phyloP scores from a whole-genome alignment of 2,113 vertebrate species.

The Turnix velox region DNA sequence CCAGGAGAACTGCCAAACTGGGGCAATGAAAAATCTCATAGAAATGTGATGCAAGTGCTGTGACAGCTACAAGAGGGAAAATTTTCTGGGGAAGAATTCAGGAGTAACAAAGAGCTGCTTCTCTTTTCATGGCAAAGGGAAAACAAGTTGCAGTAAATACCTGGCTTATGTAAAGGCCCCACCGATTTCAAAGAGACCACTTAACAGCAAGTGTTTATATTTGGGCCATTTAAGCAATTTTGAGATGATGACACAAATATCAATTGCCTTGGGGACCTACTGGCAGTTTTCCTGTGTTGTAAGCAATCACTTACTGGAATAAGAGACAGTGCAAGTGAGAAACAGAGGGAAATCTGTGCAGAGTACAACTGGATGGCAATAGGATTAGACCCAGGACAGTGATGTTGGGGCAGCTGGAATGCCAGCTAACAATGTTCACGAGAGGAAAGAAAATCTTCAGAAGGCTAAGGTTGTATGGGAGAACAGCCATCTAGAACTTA shows the following conservation, averaged over 20 bases:
- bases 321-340: background rate
- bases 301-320: background rate
- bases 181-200: background rate
- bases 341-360: background rate
- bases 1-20: background rate
- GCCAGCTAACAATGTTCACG: background rate
- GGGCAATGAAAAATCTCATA: background rate
- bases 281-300: background rate
- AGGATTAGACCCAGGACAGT: background rate
- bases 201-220: background rate
- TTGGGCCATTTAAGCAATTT: background rate
- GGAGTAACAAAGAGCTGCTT: background rate
- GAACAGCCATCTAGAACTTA: background rate
- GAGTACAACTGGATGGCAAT: background rate
- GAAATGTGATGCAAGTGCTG: background rate
- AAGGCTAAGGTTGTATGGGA: background rate
- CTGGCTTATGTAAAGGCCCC: background rate
- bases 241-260: background rate
- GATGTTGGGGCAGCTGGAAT: background rate
- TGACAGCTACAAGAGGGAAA: background rate
- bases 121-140: background rate
- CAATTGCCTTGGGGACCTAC: background rate
- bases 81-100: background rate
- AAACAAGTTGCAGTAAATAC: background rate
- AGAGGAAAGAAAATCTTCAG: background rate